A percentile compares a stretch with the other conserved stretches of the same genome.
These are phyloP conservation scores for Notolabrus celidotus DNA, from an alignment of 2,797 vertebrate species.

Conservation along the genomic window DNA sequence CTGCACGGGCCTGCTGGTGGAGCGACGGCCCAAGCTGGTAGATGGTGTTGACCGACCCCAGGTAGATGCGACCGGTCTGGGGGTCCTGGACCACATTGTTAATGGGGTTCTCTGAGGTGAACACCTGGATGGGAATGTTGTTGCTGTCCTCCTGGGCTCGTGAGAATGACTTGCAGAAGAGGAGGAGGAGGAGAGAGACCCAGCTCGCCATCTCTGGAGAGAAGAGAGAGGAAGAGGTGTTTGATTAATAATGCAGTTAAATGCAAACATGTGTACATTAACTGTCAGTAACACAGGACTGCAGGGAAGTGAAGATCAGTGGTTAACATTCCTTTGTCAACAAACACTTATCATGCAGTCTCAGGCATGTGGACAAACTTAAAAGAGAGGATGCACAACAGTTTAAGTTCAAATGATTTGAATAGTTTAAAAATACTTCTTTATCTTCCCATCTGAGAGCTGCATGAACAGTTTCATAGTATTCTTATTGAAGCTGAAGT, in stretches of 20 bases:
- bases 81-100: slow-evolving; percentile 86
- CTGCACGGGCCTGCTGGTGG: slow-evolving; percentile 67
- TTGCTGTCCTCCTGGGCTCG: slow-evolving; percentile 52
- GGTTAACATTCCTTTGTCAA: slow-evolving; percentile 26
- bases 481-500: background rate
- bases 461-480: background rate
- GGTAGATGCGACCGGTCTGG: slow-evolving; percentile 89
- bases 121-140: slow-evolving; percentile 53
- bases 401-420: background rate
- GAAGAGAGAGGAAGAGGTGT: slow-evolving; percentile 33
- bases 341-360: slow-evolving; percentile 24
- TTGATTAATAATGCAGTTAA: slow-evolving; percentile 56
- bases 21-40: slow-evolving; percentile 89
- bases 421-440: too few relatives aligned
- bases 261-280: slow-evolving; percentile 31
- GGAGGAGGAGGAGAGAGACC: slow-evolving; percentile 76
- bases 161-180: slow-evolving; percentile 63
- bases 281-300: slow-evolving; percentile 13
- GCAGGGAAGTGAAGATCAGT: background rate
- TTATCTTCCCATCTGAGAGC: too few relatives aligned
- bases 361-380: slow-evolving; percentile 1
- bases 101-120: slow-evolving; percentile 73
- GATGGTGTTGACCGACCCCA: slow-evolving; percentile 91
- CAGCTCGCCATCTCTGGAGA: slow-evolving; percentile 84
- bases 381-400: background rate